Evolutionary conservation across 1,140 invertebrate species (phyloP).

Genomic region (Lordiphosa collinella): DNA sequence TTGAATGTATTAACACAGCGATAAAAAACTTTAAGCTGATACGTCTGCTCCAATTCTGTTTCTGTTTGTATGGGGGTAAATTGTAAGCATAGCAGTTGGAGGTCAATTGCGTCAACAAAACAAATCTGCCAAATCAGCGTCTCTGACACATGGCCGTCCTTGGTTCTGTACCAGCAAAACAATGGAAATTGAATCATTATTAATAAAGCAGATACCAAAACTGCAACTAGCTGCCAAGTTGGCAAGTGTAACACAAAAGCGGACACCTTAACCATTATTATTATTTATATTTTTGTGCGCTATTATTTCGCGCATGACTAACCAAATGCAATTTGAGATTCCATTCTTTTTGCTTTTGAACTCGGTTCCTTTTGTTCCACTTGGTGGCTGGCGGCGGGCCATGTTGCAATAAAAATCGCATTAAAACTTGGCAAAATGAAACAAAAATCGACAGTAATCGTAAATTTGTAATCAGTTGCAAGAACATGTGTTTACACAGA

Average conservation of each 20-base stretch:
- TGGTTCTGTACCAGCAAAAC: constrained; percentile 42
- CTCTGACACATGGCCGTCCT: constrained; percentile 62
- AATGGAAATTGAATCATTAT: constrained; percentile 72
- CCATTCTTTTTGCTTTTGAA: constrained; percentile 56
- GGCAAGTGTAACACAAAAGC: constrained; percentile 66
- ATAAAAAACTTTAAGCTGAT: constrained; percentile 16
- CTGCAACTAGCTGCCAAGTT: constrained; percentile 36
- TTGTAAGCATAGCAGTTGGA: not conserved
- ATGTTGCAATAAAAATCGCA: constrained; percentile 65
- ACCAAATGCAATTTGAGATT: constrained; percentile 75
- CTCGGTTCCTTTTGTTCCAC: constrained; percentile 57
- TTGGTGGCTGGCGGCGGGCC: constrained; percentile 23
- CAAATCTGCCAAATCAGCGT: constrained; percentile 39
- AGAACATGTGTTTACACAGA: constrained; percentile 71
- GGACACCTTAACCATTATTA: constrained; percentile 58
- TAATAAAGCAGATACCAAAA: constrained; percentile 29
- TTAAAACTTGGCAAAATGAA: constrained; percentile 35
- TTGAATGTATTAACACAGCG: constrained; percentile 33
- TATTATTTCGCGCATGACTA: constrained; percentile 75
- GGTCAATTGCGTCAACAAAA: constrained; percentile 30
- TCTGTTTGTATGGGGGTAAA: not conserved
- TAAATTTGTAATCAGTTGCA: constrained; percentile 76
- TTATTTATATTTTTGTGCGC: constrained; percentile 46
- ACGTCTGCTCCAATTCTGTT: not conserved
- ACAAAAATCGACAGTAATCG: constrained; percentile 62